Conservation (phyloP, 2,797 vertebrate genomes). For the Etheostoma nigrum region DNA sequence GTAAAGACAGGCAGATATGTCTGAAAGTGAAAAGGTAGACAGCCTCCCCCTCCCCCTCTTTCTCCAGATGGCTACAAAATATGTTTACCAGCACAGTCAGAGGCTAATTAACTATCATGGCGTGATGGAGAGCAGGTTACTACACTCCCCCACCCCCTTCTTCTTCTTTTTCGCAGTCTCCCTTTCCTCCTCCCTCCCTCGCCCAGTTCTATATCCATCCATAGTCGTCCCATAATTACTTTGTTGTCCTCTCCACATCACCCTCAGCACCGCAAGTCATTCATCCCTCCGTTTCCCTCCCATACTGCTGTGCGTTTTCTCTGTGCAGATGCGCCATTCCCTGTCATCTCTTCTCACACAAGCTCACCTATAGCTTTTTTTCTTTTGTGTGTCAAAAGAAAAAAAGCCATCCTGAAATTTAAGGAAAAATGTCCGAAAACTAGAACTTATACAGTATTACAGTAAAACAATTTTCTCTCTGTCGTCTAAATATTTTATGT, state of each 20-base stretch:
- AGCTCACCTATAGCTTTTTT: constrained; percentile 10
- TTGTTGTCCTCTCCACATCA: constrained; percentile 66
- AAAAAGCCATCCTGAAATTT: background rate
- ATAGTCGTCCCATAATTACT: constrained; percentile 72
- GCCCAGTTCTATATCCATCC: constrained; percentile 53
- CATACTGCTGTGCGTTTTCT: constrained; percentile 35
- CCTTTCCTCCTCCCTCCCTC: constrained; percentile 33
- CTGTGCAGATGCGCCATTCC: constrained; percentile 31
- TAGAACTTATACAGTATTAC: background rate
- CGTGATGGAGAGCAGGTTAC: constrained; percentile 55
- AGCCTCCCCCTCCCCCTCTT: constrained; percentile 2
- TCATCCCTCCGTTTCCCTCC: constrained; percentile 42
- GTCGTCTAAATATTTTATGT: constrained; percentile 1
- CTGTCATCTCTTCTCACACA: constrained; percentile 1
- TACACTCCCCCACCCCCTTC: constrained; percentile 15
- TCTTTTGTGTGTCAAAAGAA: background rate
- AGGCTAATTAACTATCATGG: constrained; percentile 63
- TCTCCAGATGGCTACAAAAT: constrained; percentile 59
- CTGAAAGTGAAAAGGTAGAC: constrained; percentile 24
- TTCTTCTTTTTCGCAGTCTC: constrained; percentile 19
- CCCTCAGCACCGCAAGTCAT: constrained; percentile 50
- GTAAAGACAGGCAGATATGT: constrained; percentile 6
- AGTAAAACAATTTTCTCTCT: background rate
- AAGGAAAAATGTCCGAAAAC: constrained; percentile 11
- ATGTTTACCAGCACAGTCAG: constrained; percentile 50